phyloP scores from a whole-genome alignment of 2,113 vertebrate genomes.

The Hassar affinis region DNA sequence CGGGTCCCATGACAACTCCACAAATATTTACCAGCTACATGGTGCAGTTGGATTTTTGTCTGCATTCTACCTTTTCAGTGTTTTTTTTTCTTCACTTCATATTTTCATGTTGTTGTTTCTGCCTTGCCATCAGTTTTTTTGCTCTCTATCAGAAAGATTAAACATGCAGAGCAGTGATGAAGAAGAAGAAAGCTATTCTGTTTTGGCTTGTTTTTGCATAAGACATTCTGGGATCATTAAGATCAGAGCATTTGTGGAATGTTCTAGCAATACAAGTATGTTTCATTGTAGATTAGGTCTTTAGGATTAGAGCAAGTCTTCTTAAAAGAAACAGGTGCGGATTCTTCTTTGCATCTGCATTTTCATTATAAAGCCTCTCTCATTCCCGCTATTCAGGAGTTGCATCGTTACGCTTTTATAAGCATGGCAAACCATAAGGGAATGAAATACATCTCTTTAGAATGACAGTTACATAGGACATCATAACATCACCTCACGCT shows the following conservation, averaged over 20 bases:
- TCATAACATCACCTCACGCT: background rate
- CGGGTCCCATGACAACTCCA: constrained; percentile 78
- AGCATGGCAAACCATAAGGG: too few species aligned
- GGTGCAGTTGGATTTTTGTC: constrained; percentile 58
- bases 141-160: constrained; percentile 30
- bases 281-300: background rate
- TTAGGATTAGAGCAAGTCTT: constrained; percentile 12
- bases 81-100: constrained; percentile 58
- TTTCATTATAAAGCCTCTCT: background rate
- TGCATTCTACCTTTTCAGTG: constrained; percentile 59
- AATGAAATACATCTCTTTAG: background rate
- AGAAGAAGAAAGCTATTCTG: constrained; percentile 17
- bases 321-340: constrained; percentile 8
- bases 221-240: constrained; percentile 35
- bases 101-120: constrained; percentile 56
- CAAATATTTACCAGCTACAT: constrained; percentile 76
- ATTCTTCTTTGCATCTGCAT: background rate
- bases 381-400: background rate
- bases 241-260: constrained; percentile 26
- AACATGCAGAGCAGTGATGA: constrained; percentile 17
- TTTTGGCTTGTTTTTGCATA: constrained; percentile 27
- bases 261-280: constrained; percentile 10
- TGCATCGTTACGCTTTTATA: background rate
- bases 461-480: background rate
- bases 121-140: constrained; percentile 42